Conservation (phyloP, 2,113 vertebrate genomes). For the Sinocyclocheilus anophthalmus region DNA sequence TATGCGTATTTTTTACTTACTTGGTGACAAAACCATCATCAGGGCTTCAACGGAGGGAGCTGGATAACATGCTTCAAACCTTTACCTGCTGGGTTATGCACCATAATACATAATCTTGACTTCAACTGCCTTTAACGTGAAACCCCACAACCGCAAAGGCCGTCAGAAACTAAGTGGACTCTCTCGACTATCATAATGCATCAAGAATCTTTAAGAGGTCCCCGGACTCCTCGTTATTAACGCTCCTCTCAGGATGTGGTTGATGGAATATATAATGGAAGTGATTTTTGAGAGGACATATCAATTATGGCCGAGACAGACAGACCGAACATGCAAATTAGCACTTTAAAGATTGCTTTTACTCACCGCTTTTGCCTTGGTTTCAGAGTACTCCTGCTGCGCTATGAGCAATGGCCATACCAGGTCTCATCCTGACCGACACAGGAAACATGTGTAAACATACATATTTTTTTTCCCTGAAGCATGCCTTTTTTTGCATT, state of each 20-base stretch:
- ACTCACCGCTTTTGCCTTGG: constrained; percentile 73
- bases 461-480: constrained; percentile 21
- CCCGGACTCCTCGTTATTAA: constrained; percentile 8
- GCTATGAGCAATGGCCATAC: constrained; percentile 64
- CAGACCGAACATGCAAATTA: constrained; percentile 48
- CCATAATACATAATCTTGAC: neutral
- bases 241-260: constrained; percentile 31
- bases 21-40: constrained; percentile 62
- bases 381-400: constrained; percentile 65
- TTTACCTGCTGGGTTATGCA: neutral
- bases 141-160: neutral
- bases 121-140: constrained; percentile 1
- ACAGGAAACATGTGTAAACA: constrained; percentile 32
- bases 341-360: constrained; percentile 55
- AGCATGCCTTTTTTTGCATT: neutral
- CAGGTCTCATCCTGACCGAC: constrained; percentile 75
- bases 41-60: constrained; percentile 10
- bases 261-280: constrained; percentile 45
- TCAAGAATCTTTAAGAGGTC: constrained; percentile 34
- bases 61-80: neutral
- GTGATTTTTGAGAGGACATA: constrained; percentile 41
- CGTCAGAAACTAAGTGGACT: constrained; percentile 18
- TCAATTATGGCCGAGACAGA: constrained; percentile 39
- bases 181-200: constrained; percentile 29
- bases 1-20: constrained; percentile 56